Percentiles rank a stretch among this genome's conserved stretches.
Evolutionary conservation across 2,113 vertebrate species (phyloP).

Genomic region (Diglossa brunneiventris): DNA sequence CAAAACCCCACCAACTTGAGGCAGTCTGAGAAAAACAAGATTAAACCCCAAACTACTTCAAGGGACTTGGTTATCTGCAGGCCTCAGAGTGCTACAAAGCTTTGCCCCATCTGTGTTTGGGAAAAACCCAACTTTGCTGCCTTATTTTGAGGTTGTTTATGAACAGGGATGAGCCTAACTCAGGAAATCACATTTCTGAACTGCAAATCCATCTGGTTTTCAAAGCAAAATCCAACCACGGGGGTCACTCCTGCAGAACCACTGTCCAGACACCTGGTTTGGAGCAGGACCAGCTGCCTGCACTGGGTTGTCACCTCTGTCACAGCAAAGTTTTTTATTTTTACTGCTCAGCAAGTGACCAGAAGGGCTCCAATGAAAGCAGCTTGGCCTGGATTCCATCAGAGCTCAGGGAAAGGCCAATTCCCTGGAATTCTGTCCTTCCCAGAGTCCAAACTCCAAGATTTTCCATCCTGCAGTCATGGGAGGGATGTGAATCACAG

Average conservation of each 20-base stretch:
- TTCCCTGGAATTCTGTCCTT: not conserved
- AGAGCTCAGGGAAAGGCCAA: not conserved
- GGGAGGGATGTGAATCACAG: not conserved
- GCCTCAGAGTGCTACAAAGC: not conserved
- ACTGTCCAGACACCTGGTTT: not conserved
- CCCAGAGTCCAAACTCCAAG: not conserved
- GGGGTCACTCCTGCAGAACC: not conserved
- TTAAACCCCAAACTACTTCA: not conserved
- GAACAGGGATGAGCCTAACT: not conserved
- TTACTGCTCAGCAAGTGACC: not conserved
- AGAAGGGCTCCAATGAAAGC: not conserved
- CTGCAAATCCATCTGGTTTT: not conserved
- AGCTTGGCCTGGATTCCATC: not conserved
- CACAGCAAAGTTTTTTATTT: not conserved
- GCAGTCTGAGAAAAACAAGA: not conserved
- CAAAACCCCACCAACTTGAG: not conserved
- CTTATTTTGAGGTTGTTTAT: not conserved
- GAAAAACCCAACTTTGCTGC: not conserved
- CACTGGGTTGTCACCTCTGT: not conserved
- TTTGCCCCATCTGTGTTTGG: not conserved
- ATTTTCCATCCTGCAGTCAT: slow-evolving; percentile 29
- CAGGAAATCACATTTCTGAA: not conserved
- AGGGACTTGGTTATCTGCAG: not conserved
- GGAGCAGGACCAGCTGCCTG: not conserved
- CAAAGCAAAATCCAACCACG: not conserved